A percentile compares a stretch with the other conserved stretches of the same genome.
Conservation (phyloP, 2,113 vertebrate species). For the Tapirus terrestris region DNA sequence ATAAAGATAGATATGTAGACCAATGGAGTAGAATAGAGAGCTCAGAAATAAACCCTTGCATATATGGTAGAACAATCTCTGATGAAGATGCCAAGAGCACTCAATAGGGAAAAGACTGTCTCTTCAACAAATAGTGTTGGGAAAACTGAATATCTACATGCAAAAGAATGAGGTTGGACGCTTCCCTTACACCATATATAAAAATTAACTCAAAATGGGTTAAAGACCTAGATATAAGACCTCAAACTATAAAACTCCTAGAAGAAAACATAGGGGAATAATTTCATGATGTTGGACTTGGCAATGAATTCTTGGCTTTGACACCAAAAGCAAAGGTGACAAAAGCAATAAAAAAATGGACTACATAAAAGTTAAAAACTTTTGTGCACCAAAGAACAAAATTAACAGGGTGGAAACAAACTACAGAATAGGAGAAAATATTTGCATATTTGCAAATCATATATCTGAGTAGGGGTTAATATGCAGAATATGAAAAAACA, state of each 20-base stretch:
- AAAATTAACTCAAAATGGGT: neutral
- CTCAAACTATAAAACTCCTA: neutral
- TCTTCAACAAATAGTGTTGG: neutral
- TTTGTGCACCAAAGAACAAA: neutral
- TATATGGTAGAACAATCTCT: neutral
- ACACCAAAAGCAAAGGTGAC: neutral
- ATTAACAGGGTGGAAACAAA: neutral
- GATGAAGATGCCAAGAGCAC: neutral
- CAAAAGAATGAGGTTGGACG: neutral
- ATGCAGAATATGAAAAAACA: too few relatives aligned
- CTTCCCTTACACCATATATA: neutral
- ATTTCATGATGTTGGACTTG: neutral
- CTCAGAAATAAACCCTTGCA: neutral
- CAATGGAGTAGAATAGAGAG: neutral
- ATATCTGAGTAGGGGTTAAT: neutral
- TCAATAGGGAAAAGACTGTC: neutral
- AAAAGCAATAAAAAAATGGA: neutral
- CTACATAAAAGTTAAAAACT: neutral
- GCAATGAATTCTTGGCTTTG: neutral
- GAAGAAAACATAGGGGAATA: neutral
- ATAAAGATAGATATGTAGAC: neutral
- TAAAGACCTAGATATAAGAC: neutral
- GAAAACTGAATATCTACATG: neutral
- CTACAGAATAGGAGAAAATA: neutral
- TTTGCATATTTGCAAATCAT: neutral